phyloP scores from a whole-genome alignment of 2,888 invertebrate genomes.

The Keiferia lycopersicella region DNA sequence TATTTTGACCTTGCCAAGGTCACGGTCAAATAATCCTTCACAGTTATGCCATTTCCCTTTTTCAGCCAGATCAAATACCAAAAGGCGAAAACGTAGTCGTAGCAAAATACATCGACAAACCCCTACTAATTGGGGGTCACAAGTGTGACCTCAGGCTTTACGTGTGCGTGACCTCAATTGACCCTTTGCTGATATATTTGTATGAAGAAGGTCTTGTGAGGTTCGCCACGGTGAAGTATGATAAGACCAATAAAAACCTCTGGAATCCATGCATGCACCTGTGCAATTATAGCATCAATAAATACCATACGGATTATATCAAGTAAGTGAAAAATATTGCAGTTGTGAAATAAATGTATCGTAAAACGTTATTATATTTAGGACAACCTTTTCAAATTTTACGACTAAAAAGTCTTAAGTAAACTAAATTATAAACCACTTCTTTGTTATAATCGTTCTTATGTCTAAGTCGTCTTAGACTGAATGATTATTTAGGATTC shows the following conservation, averaged over 20 bases:
- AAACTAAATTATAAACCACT: too few species aligned
- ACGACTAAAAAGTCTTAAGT: too few species aligned
- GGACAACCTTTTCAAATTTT: too few species aligned
- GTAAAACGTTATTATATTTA: too few species aligned
- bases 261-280: slow-evolving; percentile 99
- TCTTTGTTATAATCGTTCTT: too few species aligned
- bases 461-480: too few species aligned
- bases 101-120: slow-evolving; percentile 93
- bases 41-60: slow-evolving; percentile 31
- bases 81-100: slow-evolving; percentile 95
- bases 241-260: slow-evolving; percentile 93
- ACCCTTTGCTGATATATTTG: slow-evolving; percentile 95
- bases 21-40: too few species aligned
- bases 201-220: slow-evolving; percentile 98
- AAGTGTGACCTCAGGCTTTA: slow-evolving; percentile 98
- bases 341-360: too few species aligned
- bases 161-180: slow-evolving; percentile 96
- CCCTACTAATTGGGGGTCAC: slow-evolving; percentile 93
- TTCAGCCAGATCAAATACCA: slow-evolving; percentile 93
- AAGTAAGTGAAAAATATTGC: slow-evolving; percentile 87
- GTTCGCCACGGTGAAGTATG: slow-evolving; percentile 97
- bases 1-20: too few species aligned
- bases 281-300: slow-evolving; percentile 99
- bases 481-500: too few species aligned
- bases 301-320: slow-evolving; percentile 97